phyloP scores from a whole-genome alignment of 2,888 invertebrate species.

The Ferdinandea cuprea region DNA sequence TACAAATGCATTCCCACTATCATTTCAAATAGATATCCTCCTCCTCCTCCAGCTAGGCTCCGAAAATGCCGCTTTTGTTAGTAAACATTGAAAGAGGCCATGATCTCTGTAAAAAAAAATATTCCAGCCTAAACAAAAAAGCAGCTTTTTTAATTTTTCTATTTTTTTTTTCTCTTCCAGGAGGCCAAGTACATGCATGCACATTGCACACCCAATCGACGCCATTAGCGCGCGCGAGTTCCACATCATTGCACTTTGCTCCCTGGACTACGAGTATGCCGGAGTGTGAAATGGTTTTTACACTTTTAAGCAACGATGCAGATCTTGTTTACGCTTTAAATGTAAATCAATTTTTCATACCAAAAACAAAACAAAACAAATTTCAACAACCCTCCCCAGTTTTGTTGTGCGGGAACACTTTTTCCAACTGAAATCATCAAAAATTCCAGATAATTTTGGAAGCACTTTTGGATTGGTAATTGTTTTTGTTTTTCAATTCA shows the following conservation, averaged over 20 bases:
- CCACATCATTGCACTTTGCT: conserved; percentile 42
- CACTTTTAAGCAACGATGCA: conserved; percentile 32
- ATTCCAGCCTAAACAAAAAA: conserved; percentile 9
- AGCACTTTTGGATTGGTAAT: conserved; percentile 16
- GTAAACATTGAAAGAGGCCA: conserved; percentile 42
- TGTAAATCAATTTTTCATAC: conserved; percentile 33
- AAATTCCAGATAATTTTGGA: not conserved
- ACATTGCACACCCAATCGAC: conserved; percentile 43
- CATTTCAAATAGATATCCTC: conserved; percentile 38
- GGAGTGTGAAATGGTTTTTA: conserved; percentile 10
- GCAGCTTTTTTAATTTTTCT: no score
- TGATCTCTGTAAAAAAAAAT: conserved; percentile 22
- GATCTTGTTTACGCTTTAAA: conserved; percentile 45
- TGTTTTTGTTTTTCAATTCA: not conserved
- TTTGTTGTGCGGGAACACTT: no score
- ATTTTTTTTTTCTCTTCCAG: no score
- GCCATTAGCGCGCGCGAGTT: conserved; percentile 35
- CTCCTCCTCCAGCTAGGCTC: no score
- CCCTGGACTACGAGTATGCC: not conserved
- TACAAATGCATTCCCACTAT: conserved; percentile 39
- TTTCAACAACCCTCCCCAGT: not conserved
- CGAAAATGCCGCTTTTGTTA: conserved; percentile 16
- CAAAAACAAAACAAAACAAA: conserved; percentile 8
- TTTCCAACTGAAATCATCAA: not conserved
- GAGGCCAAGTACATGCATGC: no score